Evolutionary conservation across 2,888 invertebrate species (phyloP), one percentile per base, ranked within the genome.

Genomic region (Drosophila tanythrix): DNA sequence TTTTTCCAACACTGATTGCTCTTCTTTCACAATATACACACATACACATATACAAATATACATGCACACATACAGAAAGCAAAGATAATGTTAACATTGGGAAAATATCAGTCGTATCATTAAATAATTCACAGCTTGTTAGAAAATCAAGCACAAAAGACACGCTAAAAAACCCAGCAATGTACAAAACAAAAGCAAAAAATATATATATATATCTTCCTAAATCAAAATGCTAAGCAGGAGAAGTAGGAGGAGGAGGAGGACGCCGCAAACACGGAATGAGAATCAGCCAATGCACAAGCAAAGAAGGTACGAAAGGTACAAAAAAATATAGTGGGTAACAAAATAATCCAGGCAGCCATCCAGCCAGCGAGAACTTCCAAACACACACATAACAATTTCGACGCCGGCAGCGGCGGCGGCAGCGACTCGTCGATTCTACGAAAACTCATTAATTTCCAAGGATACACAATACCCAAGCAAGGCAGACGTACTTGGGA

Each of bases 381-480:
- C 21, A 71, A 56, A 58, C 38, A 60, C 59, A 64, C 27, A 40
- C 55, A 55, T 60, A 70, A 65, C 66, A 78, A 62, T 53, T 69
- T 53, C 48, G 61, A 51, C 62, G 59, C 25, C 61, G 51, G 27
- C 68, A 63, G 50, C 52, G 52, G 40, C 66, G 36, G 55, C 57
- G 31, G 38, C 60, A 46, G 38, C 46, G 53, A 76, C 38, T 74
- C 67, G 79, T 77, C 66, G 66, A 76, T 85, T 85, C 89, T 80
- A 81, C 74, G 90, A 90, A 90, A 86, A 84, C 80, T 84, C 81
- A 89, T 90, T 90, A 86, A 84, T 82, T 90, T 82, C 79, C 80
- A 89, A 86, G 81, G 81, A 85, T 88, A 81, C 72, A 73, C 76
- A 65, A 67, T 51, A 70, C 76, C 8, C 46, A 46, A 46, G 46